Percentiles rank a stretch among this genome's conserved stretches.
Conservation (phyloP, 1,140 invertebrate species). For the Andrena cerasifolii region DNA sequence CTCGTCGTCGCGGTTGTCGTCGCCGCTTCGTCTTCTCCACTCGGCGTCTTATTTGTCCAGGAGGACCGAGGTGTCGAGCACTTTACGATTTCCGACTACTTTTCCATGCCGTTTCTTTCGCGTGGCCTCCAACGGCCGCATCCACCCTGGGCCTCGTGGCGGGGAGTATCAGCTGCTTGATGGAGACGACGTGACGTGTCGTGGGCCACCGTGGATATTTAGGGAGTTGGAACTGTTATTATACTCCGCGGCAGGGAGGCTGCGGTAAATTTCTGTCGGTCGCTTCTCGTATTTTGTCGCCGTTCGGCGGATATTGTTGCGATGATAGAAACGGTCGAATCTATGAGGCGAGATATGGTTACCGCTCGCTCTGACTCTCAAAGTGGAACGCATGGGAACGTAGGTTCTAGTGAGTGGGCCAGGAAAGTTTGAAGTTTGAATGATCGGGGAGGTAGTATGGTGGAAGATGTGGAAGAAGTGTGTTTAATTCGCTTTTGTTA, state of each 20-base stretch:
- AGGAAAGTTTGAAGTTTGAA: too few species aligned
- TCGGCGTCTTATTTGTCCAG: constrained; percentile 80
- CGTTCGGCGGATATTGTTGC: too few species aligned
- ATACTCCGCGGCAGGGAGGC: not conserved
- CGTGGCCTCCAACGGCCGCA: constrained; percentile 2
- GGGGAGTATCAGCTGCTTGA: not conserved
- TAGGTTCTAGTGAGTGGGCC: too few species aligned
- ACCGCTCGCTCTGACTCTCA: too few species aligned
- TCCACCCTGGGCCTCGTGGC: not conserved
- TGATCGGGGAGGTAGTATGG: too few species aligned
- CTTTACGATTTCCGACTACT: constrained; percentile 80
- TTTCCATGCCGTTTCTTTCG: constrained; percentile 67
- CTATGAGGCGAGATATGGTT: too few species aligned
- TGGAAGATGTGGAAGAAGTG: too few species aligned
- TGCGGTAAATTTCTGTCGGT: not conserved
- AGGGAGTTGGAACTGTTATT: constrained; percentile 3
- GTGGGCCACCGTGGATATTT: constrained; percentile 3
- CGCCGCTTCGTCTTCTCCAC: constrained; percentile 56
- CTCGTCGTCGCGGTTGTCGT: constrained; percentile 51
- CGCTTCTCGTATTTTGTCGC: too few species aligned
- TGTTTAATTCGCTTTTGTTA: too few species aligned
- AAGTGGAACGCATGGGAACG: too few species aligned
- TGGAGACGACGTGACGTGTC: not conserved
- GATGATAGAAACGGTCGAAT: too few species aligned
- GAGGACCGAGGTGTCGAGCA: constrained; percentile 78